Base-by-base conservation (phyloP, 2,888 invertebrate genomes). In the Sesamia inferens region DNA sequence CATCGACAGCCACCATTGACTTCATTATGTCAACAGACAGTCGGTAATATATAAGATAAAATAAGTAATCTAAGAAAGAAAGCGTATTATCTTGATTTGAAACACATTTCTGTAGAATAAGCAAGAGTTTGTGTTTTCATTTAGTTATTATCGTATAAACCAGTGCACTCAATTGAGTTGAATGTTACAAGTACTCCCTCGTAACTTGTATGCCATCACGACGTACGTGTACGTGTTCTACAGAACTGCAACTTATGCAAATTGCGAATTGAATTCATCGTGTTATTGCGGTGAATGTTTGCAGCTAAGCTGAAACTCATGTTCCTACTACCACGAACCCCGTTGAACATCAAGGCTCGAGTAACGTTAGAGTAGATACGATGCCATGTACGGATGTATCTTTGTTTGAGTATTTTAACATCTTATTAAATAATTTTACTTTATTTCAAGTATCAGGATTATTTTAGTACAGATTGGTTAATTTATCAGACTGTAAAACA, bases 181-280 rank as follows among this genome's bases (percentile, higher is more conserved):
- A 67, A 61, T 67, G 42, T 74, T 79, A 59, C 55, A 67, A 13
- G n/a, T 55, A 39, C 10, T 66, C 14, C 24, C 39, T 55, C 10
- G 39, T 66, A 74, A 44, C 66, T 61, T 70, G 73, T 59, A 62
- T 66, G 58, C 67, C 78, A 71, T 82, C 74, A 67, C 24, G 67
- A 54, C 64, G 39, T 66, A 31, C 11, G 51, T n/a, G 19, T n/a
- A 51, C 47, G 71, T 62, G 78, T 77, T 68, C 68, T 58, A 63
- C 47, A 24, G 42, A 54, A 68, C 68, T 51, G 24, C 73, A 74
- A 75, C 69, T 79, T 83, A 85, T 84, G 85, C 61, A 84, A 85
- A 84, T 79, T 75, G 57, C 48, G 55, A 63, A 77, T 80, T 79
- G 71, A 83, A 80, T 83, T 74, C 85, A 75, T 68, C 79, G 74